phyloP scores from a whole-genome alignment of 2,888 invertebrate species.

The Tetanocera ferruginea region DNA sequence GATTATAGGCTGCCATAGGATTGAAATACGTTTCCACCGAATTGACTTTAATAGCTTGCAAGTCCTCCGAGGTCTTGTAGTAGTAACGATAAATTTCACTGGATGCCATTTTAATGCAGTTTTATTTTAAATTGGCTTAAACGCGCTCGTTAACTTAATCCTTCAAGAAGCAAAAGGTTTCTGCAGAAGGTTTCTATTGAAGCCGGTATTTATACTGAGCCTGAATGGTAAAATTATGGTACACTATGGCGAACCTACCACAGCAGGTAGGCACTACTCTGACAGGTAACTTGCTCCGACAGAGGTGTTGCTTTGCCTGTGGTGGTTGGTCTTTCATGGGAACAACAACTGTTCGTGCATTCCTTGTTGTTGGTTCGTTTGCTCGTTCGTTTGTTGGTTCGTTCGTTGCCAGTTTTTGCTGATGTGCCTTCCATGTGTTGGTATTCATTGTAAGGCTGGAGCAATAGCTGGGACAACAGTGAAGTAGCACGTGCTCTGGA shows the following conservation, averaged over 20 bases:
- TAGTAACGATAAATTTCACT: slow-evolving; percentile 70
- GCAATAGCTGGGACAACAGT: slow-evolving; percentile 22
- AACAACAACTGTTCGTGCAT: slow-evolving; percentile 33
- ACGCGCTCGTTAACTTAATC: slow-evolving; percentile 44
- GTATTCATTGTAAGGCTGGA: slow-evolving; percentile 42
- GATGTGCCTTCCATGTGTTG: slow-evolving; percentile 39
- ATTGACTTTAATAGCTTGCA: slow-evolving; percentile 62
- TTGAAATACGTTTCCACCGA: slow-evolving; percentile 63
- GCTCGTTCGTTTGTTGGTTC: slow-evolving; percentile 38
- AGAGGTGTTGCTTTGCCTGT: not conserved
- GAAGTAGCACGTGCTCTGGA: slow-evolving; percentile 66
- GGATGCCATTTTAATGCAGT: slow-evolving; percentile 60
- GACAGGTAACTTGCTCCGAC: slow-evolving; percentile 47
- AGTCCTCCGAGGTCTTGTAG: slow-evolving; percentile 67
- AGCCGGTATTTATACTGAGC: slow-evolving; percentile 60
- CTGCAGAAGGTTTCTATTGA: slow-evolving; percentile 45
- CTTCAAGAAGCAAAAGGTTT: slow-evolving; percentile 56
- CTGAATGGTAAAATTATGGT: slow-evolving; percentile 40
- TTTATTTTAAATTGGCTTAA: slow-evolving; percentile 28
- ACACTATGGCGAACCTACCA: slow-evolving; percentile 52
- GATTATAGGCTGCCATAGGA: slow-evolving; percentile 67
- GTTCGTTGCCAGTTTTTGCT: slow-evolving; percentile 16
- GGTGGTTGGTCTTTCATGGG: slow-evolving; percentile 46
- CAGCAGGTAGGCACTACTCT: slow-evolving; percentile 46
- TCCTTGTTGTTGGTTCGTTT: slow-evolving; percentile 32